These are phyloP conservation scores for western clawed frog (Xenopus tropicalis) DNA, from an alignment of 2,113 vertebrate species.

Conservation along the genomic window DNA sequence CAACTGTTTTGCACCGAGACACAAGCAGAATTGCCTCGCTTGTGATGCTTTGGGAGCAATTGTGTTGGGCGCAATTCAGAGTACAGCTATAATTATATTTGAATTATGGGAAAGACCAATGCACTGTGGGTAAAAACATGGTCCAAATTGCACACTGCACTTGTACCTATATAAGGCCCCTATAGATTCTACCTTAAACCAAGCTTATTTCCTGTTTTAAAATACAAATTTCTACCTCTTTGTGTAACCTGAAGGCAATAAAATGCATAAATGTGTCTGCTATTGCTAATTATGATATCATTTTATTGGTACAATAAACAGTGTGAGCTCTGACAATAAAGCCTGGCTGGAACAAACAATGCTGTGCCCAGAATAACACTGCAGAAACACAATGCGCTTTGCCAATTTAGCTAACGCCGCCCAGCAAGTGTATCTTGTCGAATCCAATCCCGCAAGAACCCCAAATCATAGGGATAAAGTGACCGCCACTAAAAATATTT, in stretches of 20 bases:
- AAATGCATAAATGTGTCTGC: background rate
- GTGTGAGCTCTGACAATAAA: background rate
- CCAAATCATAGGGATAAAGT: background rate
- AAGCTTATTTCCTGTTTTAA: background rate
- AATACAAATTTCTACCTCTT: background rate
- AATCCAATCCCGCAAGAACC: too few relatives aligned
- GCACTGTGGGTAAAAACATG: too few relatives aligned
- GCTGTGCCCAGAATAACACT: background rate
- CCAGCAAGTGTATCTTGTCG: too few relatives aligned
- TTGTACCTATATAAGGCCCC: too few relatives aligned
- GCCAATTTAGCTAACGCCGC: background rate
- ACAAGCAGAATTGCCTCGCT: too few relatives aligned
- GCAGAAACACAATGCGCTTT: background rate
- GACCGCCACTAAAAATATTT: background rate
- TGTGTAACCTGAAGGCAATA: background rate
- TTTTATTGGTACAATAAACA: background rate
- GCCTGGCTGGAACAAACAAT: background rate
- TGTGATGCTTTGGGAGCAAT: too few relatives aligned
- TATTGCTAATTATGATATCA: background rate
- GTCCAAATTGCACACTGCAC: too few relatives aligned
- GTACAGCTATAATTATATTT: too few relatives aligned
- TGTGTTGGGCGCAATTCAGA: too few relatives aligned
- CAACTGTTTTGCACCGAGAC: too few relatives aligned
- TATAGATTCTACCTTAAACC: too few relatives aligned
- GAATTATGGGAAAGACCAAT: too few relatives aligned